A percentile compares a stretch with the other conserved stretches of the same genome.
These are phyloP conservation scores for Drosophila infuscata DNA, from an alignment of 2,888 invertebrate species.

Conservation along the genomic window DNA sequence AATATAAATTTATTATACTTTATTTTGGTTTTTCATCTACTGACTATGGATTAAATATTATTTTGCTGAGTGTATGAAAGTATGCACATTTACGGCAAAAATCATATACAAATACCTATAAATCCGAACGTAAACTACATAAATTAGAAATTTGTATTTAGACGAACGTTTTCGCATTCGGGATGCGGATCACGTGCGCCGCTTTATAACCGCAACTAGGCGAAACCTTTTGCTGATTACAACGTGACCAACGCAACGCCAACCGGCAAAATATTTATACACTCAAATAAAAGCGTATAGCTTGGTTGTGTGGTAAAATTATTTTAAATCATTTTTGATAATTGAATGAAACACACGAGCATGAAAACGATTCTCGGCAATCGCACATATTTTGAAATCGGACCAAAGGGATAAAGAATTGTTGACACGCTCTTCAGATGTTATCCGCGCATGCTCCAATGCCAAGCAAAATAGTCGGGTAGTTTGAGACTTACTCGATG, in stretches of 20 bases:
- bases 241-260: constrained; percentile 65
- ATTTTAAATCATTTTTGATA: constrained; percentile 78
- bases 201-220: constrained; percentile 77
- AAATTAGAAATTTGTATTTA: constrained; percentile 74
- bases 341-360: constrained; percentile 68
- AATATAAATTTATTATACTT: too few relatives aligned
- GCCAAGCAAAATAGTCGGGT: background rate
- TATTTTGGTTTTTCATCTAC: too few relatives aligned
- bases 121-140: constrained; percentile 78
- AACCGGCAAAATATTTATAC: constrained; percentile 20
- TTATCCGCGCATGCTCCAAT: constrained; percentile 73
- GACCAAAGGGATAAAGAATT: constrained; percentile 39
- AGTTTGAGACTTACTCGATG: background rate
- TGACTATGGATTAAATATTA: too few relatives aligned
- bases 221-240: constrained; percentile 77
- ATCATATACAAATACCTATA: constrained; percentile 65
- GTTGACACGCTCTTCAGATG: constrained; percentile 51
- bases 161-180: constrained; percentile 51
- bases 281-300: constrained; percentile 15
- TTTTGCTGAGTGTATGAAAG: constrained; percentile 5
- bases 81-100: constrained; percentile 30
- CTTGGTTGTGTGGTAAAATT: constrained; percentile 49
- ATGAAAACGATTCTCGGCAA: constrained; percentile 62
- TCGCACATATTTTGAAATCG: constrained; percentile 47
- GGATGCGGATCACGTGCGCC: constrained; percentile 65